Evolutionary conservation across 2,888 invertebrate species (phyloP), one percentile per base, ranked within the genome.

Genomic region (Heliconius ethilla): DNA sequence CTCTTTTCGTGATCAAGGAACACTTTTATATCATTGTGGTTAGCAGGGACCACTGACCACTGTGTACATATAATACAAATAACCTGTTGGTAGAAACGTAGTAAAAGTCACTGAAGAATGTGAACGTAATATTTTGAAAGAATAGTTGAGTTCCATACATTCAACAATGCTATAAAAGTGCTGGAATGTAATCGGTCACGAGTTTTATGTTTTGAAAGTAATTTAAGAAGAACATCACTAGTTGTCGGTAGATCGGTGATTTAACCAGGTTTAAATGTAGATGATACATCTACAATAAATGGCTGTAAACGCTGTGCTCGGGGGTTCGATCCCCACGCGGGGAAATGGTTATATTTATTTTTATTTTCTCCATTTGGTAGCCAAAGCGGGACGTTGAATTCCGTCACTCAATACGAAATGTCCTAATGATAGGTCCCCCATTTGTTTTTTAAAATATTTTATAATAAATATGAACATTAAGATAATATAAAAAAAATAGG

Each of bases 161-260:
- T 74, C 72, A 51, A 59, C 40, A 63, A 22, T 22, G 63, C 40
- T 40, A 76, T 70, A 70, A 70, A 76, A 29, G 40, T 33, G 18
- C 29, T 40, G 70, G 70, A 76, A 76, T 76, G 70, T 76, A 51
- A 76, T 76, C 76, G 29, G 63, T 76, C 70, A 76, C 33, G 29
- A 37, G 55, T 45, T 76, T 76, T 70, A 76, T 27, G 62, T 63
- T 63, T 76, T 63, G 51, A 76, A 76, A 76, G 70, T 76, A 70
- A 70, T 63, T 37, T n/a, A 9, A 45, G 70, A 11, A n/a, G 45
- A 6, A 45, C 74, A n/a, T 65, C 74, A 27, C 74, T 74, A 74
- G 27, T 27, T 74, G 22, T 65, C 63, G 40, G 22, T 45, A n/a
- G 25, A 59, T 37, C 13, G 33, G 27, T 29, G 27, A 15, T 27